Base-by-base conservation (phyloP, 2,888 invertebrate species). In the Phaonia tiefii region DNA sequence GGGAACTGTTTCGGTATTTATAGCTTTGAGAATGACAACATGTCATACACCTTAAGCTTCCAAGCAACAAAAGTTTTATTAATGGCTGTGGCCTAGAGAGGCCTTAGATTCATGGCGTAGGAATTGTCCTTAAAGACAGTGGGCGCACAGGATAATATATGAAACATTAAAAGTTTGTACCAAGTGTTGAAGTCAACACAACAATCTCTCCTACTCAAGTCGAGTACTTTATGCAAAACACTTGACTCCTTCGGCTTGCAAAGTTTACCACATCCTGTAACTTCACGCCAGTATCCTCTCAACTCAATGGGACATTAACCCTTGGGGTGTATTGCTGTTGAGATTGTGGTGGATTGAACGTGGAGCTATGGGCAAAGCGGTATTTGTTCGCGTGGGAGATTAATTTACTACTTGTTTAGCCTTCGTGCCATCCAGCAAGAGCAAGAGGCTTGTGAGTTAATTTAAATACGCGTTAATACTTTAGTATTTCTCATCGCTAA, bases 21-120 rank as follows among this genome's bases (percentile, higher is more conserved):
- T 42, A 56, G 42, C 70, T 44, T 44, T 10, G 39, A 26, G 8
- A n/a, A 31, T 8, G 31, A 20, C 58, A 25, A 72, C 15, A 39
- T 69, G 39, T 69, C 10, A 72, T 22, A 20, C 15, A 17, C 31
- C 3, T 3, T 31, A 31, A 31, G n/a, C n/a, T n/a, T n/a, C n/a
- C n/a, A n/a, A n/a, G 37, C 80, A 80, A 65, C 17, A 69, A 3
- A 31, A 66, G 69, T 71, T 10, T 42, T 80, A 54, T 75, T 80
- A 71, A 80, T 80, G 77, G 44, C 77, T 54, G 39, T 39, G 65
- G 63, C 70, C 46, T 56, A 22, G n/a, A 74, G 66, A 66, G 66
- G 58, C 58, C 58, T 70, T 63, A 66, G 31, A 22, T 42, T 3
- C 44, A 74, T 37, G 20, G 39, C 56, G 65, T 11, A 67, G 71